Base-by-base conservation (phyloP, 2,113 vertebrate genomes). In the Epinephelus lanceolatus region DNA sequence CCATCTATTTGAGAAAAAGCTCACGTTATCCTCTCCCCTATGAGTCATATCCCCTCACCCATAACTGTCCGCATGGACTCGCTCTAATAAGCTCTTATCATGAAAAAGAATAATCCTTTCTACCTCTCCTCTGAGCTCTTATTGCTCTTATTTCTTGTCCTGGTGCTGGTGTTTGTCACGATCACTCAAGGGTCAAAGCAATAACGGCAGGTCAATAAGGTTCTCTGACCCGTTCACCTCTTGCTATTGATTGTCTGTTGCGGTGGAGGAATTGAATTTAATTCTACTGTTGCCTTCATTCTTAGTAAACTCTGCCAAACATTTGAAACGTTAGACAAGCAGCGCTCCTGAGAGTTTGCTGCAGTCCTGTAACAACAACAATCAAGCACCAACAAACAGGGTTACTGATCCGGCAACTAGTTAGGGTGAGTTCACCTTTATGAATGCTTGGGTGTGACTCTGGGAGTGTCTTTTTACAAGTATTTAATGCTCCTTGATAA, bases 131-230 rank as follows among this genome's bases (percentile, higher is more conserved):
- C 57, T 76, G 0, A 1, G 45, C 51, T 33, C 15, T 3, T 69
- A 51, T 18, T 57, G 12, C 63, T 56, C 60, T 7, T 19, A 14
- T 25, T 66, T 68, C 23, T 55, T 53, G 60, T 79, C 40, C 2
- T n/a, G 6, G 30, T 27, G 4, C 33, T 33, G 13, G 15, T 59
- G 9, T 79, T 71, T 66, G 65, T 76, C 30, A 5, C 4, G 1
- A 47, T 77, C 25, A 52, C 71, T 83, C 17, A 47, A 3, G 19
- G 33, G 55, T 85, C 71, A 83, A 63, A 75, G 68, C 57, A 77
- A 74, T 73, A 49, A 61, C 47, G 71, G 53, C 56, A 33, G 72
- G 40, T 70, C 53, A 65, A 10, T 23, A 27, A 9, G 5, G 4
- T n/a, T 27, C 49, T 42, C 4, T 49, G 45, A 56, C 59, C 55